These are phyloP conservation scores for Iguana delicatissima DNA, from an alignment of 2,797 vertebrate genomes.

Conservation along the genomic window DNA sequence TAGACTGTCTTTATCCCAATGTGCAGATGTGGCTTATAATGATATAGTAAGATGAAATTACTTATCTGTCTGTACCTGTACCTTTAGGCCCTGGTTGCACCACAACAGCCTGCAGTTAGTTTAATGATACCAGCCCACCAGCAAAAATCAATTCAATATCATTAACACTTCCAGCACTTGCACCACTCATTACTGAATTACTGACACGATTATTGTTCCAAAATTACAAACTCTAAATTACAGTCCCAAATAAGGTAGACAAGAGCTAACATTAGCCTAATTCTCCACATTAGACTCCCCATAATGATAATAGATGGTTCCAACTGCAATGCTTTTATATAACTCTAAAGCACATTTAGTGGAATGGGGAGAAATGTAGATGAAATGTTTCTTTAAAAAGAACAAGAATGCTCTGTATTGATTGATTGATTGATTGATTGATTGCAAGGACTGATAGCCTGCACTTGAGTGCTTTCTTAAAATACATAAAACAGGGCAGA, in stretches of 20 bases:
- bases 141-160: slow-evolving; percentile 8
- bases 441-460: background rate
- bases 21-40: background rate
- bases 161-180: background rate
- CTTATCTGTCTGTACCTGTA: background rate
- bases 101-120: background rate
- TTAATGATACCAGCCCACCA: background rate
- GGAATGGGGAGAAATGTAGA: background rate
- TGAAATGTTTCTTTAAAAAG: background rate
- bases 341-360: slow-evolving; percentile 3
- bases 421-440: background rate
- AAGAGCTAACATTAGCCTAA: slow-evolving; percentile 1
- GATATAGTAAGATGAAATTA: background rate
- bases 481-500: background rate
- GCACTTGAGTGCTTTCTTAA: background rate
- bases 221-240: background rate
- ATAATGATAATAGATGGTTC: background rate
- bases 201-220: background rate
- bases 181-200: background rate
- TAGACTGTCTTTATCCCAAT: background rate
- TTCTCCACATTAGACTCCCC: background rate
- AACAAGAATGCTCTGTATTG: background rate
- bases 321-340: background rate
- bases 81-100: background rate
- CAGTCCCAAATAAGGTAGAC: slow-evolving; percentile 3